These are phyloP conservation scores for Pemphigus obesinymphae DNA, from an alignment of 1,140 invertebrate species.

Conservation along the genomic window DNA sequence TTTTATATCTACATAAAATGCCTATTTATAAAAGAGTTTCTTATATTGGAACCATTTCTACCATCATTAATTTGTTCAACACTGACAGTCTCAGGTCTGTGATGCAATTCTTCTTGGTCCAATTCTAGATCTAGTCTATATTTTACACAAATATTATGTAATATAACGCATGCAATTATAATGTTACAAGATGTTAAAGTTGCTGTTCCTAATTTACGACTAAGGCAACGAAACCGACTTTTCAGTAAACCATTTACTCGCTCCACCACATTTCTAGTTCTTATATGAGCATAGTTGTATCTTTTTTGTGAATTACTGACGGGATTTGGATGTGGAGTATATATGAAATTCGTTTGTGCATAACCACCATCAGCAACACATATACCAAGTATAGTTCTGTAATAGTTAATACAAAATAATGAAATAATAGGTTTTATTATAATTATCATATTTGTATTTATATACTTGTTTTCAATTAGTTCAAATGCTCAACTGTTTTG, in stretches of 20 bases:
- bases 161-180: not conserved
- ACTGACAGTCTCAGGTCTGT: not conserved
- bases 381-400: not conserved
- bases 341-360: not conserved
- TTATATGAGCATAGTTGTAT: not conserved
- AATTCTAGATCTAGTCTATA: not conserved
- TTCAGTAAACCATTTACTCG: not conserved
- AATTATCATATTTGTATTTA: not conserved
- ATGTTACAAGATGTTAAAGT: not conserved
- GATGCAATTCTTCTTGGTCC: not conserved
- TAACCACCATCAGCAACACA: not conserved
- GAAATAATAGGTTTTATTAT: not conserved
- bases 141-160: no score
- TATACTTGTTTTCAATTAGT: not conserved
- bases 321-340: not conserved
- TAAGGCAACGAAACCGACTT: not conserved
- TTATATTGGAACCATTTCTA: not conserved
- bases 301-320: not conserved
- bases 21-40: not conserved
- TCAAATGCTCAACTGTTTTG: constrained; percentile 42
- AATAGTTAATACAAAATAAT: not conserved
- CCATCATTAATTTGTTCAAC: not conserved
- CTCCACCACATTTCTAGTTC: not conserved
- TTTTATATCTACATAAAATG: constrained; percentile 8
- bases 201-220: not conserved